Conservation (phyloP, 2,797 vertebrate genomes). For the Austrolebias charrua region DNA sequence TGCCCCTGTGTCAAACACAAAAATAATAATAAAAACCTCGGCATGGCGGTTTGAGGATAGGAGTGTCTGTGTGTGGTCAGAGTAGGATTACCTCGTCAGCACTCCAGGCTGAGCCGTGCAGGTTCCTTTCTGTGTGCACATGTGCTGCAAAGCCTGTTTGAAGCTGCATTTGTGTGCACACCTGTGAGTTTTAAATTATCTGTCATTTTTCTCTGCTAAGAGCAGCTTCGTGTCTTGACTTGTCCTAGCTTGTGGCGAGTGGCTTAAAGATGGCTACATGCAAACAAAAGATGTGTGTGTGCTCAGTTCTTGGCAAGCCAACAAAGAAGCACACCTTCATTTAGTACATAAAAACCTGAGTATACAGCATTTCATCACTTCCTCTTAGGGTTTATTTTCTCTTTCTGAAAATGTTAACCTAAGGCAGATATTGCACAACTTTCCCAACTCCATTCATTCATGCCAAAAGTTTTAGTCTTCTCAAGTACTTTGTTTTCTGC, state of each 20-base stretch:
- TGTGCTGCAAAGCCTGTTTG: conserved; percentile 36
- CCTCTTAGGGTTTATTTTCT: conserved; percentile 5
- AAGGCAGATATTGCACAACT: conserved; percentile 1
- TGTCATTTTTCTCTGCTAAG: conserved; percentile 60
- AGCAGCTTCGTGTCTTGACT: conserved; percentile 58
- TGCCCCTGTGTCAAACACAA: conserved; percentile 47
- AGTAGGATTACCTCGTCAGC: conserved; percentile 72
- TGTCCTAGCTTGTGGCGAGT: conserved; percentile 38
- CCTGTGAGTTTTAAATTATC: conserved; percentile 74
- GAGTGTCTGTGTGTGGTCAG: conserved; percentile 57
- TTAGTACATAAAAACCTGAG: conserved; percentile 44
- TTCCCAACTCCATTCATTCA: neutral
- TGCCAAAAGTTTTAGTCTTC: neutral
- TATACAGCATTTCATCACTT: conserved; percentile 26
- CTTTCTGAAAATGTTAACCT: conserved; percentile 13
- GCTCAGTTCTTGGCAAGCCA: neutral
- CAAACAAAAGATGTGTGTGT: conserved; percentile 26
- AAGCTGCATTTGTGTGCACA: conserved; percentile 41
- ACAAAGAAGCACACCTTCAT: conserved; percentile 39
- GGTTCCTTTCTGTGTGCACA: conserved; percentile 25
- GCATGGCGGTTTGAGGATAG: conserved; percentile 49
- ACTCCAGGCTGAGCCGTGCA: conserved; percentile 58
- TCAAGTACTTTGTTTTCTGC: conserved; percentile 1
- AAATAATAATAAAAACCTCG: conserved; percentile 23
- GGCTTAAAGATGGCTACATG: conserved; percentile 31